Evolutionary conservation across 2,113 vertebrate species (phyloP), one percentile per base, ranked within the genome.

Genomic region (Macrotus californicus): DNA sequence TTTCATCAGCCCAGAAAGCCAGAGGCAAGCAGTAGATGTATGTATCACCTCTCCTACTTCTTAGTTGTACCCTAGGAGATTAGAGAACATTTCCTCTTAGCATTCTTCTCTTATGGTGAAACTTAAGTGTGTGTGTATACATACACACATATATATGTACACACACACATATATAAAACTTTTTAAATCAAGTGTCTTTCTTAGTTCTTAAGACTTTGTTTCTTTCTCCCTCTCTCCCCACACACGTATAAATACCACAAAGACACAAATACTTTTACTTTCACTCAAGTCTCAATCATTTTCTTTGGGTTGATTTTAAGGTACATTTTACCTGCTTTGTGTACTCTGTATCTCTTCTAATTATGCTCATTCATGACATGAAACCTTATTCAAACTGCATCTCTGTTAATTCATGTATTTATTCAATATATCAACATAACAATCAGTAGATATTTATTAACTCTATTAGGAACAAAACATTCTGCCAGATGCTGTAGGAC

Each of bases 371-470:
- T 56, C 22, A 77, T 86, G 5, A 11, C 67, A 72, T 81, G 26
- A 86, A 77, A 86, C 1, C 11, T 48, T 66, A 87, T 43, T 86
- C 77, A 92, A 34, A 72, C 34, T 82, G 5, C 13, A 66, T 39
- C 22, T 96, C 6, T 83, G 15, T 61, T 89, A 26, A 77, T 36
- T 77, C 89, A 86, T 43, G 21, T 26, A 86, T 86, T 36, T 77
- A 85, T 56, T 89, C 52, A 89, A 59, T 88, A 46, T 29, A 73
- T 85, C 54, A 95, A 67, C 5, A 36, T 94, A 84, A 81, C 0
- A 29, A 77, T 66, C 29, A 72, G 5, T n/a, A 70, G 39, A 59
- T 82, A 86, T 56, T 86, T 70, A 64, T 41, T 72, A 48, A 26
- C 8, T 84, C 18, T 66, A 64, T 36, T 66, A 86, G 31, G 8